phyloP scores from a whole-genome alignment of 1,140 invertebrate genomes.

The Drosophila melanica region DNA sequence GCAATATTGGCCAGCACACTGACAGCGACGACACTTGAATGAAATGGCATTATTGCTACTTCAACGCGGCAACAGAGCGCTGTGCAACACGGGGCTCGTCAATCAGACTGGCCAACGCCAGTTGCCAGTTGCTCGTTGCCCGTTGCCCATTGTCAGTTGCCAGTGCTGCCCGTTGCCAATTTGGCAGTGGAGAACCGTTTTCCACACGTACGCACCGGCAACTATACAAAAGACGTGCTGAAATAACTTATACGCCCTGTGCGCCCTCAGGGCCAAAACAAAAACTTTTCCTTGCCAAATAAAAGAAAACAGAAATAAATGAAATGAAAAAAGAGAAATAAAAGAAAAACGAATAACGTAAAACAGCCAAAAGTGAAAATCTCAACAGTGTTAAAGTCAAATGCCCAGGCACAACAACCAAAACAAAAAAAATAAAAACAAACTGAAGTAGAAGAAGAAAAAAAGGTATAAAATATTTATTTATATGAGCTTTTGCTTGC shows the following conservation, averaged over 20 bases:
- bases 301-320: conserved; percentile 25
- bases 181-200: conserved; percentile 49
- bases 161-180: conserved; percentile 21
- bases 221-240: conserved; percentile 77
- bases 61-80: conserved; percentile 64
- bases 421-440: conserved; percentile 12
- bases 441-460: conserved; percentile 11
- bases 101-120: conserved; percentile 56
- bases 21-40: conserved; percentile 68
- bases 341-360: conserved; percentile 38
- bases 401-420: conserved; percentile 45
- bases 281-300: conserved; percentile 55
- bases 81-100: conserved; percentile 46
- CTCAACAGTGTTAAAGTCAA: conserved; percentile 75
- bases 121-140: conserved; percentile 20
- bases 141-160: conserved; percentile 5
- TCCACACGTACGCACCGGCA: conserved; percentile 75
- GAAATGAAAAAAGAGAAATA: conserved; percentile 34
- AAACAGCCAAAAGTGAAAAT: conserved; percentile 72
- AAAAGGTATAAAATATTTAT: conserved; percentile 81
- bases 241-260: conserved; percentile 81
- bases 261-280: conserved; percentile 57
- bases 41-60: conserved; percentile 82
- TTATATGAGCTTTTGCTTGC: conserved; percentile 73
- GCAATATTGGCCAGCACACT: conserved; percentile 44